Conservation (phyloP, 2,888 invertebrate genomes). For the Caenorhabditis sp. region DNA sequence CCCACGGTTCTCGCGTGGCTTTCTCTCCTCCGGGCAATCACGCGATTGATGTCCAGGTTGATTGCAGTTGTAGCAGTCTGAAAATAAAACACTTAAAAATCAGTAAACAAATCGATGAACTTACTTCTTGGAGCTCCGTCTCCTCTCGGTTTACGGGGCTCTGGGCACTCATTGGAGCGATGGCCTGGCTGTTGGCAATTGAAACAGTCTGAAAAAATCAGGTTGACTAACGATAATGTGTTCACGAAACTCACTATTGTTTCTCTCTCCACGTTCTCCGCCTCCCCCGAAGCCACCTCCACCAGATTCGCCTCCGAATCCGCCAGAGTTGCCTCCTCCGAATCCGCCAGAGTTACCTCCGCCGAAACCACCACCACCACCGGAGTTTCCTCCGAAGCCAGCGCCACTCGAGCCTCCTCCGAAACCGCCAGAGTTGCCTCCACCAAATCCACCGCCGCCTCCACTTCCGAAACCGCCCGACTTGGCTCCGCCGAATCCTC, state of each 20-base stretch:
- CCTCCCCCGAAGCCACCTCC: conserved; percentile 44
- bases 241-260: conserved; percentile 33
- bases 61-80: conserved; percentile 64
- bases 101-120: not conserved
- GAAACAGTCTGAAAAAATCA: conserved; percentile 47
- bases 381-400: conserved; percentile 34
- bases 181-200: conserved; percentile 47
- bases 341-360: conserved; percentile 29
- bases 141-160: conserved; percentile 56
- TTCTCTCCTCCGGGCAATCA: conserved; percentile 64
- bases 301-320: conserved; percentile 38
- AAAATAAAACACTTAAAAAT: no score
- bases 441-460: conserved; percentile 7
- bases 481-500: conserved; percentile 26
- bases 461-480: conserved; percentile 16
- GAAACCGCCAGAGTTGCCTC: conserved; percentile 8
- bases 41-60: conserved; percentile 64
- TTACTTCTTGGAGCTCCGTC: conserved; percentile 36
- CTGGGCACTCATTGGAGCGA: conserved; percentile 36
- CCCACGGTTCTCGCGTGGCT: conserved; percentile 47
- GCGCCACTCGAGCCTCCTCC: conserved; percentile 16
- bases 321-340: conserved; percentile 40
- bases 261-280: conserved; percentile 37
- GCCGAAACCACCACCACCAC: conserved; percentile 26
- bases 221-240: no score